Conservation (phyloP, 2,113 vertebrate genomes). For the Labeo rohita region DNA sequence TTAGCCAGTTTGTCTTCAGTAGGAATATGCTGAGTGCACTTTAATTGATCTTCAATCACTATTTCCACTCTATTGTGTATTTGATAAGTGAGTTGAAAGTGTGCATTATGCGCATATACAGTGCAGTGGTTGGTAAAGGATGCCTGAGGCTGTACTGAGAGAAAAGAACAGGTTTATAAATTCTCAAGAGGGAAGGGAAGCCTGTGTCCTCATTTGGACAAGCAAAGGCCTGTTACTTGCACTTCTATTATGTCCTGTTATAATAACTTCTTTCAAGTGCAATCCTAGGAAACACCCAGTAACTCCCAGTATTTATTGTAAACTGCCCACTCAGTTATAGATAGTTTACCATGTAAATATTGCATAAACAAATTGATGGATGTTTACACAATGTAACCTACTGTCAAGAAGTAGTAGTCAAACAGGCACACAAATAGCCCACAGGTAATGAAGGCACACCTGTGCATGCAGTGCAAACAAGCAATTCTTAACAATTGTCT, state of each 20-base stretch:
- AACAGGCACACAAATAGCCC: background rate
- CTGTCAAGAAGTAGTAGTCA: background rate
- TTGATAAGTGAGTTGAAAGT: too few species aligned
- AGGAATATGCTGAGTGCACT: background rate
- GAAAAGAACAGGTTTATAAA: constrained; percentile 4
- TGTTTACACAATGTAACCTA: background rate
- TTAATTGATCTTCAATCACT: background rate
- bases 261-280: background rate
- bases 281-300: constrained; percentile 5
- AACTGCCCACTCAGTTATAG: background rate
- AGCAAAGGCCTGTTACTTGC: constrained; percentile 13
- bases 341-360: constrained; percentile 19
- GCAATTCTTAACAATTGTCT: background rate
- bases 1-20: background rate
- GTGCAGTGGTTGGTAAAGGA: background rate
- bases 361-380: background rate
- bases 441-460: background rate
- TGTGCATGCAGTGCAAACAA: constrained; percentile 5
- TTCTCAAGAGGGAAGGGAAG: background rate
- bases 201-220: constrained; percentile 23
- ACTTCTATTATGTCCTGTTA: background rate
- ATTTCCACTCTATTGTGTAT: background rate
- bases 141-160: constrained; percentile 1
- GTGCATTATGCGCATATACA: background rate
- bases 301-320: background rate